phyloP scores from a whole-genome alignment of 2,888 invertebrate genomes.

The Panzeria rudis region DNA sequence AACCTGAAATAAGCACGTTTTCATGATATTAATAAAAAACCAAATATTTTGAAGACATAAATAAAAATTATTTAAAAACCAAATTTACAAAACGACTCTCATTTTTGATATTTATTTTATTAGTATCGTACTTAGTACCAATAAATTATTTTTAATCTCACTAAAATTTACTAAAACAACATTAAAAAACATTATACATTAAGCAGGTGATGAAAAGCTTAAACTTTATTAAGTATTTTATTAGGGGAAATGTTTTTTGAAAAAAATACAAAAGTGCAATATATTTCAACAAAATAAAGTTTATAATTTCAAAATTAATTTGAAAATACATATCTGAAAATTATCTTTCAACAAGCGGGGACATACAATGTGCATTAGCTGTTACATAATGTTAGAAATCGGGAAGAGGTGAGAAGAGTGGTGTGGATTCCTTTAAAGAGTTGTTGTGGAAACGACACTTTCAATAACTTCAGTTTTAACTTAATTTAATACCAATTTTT shows the following conservation, averaged over 20 bases:
- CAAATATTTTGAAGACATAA: not conserved
- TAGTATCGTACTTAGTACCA: not conserved
- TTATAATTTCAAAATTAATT: conserved; percentile 30
- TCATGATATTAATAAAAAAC: not conserved
- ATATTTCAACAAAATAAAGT: conserved; percentile 6
- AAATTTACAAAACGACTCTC: conserved; percentile 3
- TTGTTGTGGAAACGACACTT: conserved; percentile 5
- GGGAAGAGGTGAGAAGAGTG: conserved; percentile 5
- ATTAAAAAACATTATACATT: conserved; percentile 36
- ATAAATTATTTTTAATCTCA: conserved; percentile 22
- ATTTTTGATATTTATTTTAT: not conserved
- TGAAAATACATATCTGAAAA: conserved; percentile 21
- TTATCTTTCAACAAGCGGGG: conserved; percentile 55
- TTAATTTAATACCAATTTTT: conserved; percentile 12
- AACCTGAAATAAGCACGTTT: conserved; percentile 30
- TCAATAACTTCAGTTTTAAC: not conserved
- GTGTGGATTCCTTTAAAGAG: conserved; percentile 6
- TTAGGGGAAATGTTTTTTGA: conserved; percentile 11
- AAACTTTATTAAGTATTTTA: conserved; percentile 39
- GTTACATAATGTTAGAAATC: conserved; percentile 37
- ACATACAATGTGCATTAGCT: conserved; percentile 65
- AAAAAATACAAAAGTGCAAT: conserved; percentile 48
- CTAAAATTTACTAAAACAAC: conserved; percentile 50
- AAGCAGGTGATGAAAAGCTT: conserved; percentile 58
- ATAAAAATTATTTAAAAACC: not conserved